Percentiles rank a stretch among this genome's conserved stretches.
Evolutionary conservation across 1,140 invertebrate species (phyloP).

Genomic region (Drosophila mayri): DNA sequence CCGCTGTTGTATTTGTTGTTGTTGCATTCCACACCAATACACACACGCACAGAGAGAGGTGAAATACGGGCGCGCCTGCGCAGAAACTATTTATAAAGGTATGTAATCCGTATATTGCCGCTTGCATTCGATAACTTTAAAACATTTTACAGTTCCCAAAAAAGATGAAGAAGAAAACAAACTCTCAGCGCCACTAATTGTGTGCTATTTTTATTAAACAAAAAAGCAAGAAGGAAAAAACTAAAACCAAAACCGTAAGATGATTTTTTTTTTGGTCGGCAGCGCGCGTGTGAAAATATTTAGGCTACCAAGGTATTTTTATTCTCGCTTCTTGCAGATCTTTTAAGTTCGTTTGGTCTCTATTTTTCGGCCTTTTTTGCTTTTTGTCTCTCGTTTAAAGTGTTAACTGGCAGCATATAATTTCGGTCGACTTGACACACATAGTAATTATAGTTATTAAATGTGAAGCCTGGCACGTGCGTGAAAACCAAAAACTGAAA

Average conservation of each 20-base stretch:
- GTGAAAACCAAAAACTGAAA: conserved; percentile 39
- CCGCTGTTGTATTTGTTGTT: conserved; percentile 31
- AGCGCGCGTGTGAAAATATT: conserved; percentile 78
- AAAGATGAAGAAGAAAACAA: conserved; percentile 11
- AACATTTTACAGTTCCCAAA: conserved; percentile 61
- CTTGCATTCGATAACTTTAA: conserved; percentile 43
- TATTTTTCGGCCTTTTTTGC: conserved; percentile 31
- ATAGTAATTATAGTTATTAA: conserved; percentile 77
- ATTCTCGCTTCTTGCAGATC: conserved; percentile 37
- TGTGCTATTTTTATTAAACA: conserved; percentile 71
- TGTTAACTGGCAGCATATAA: conserved; percentile 70
- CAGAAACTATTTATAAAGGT: conserved; percentile 71
- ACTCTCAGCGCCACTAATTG: conserved; percentile 72
- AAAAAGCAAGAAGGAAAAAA: conserved; percentile 17
- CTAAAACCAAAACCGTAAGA: conserved; percentile 60
- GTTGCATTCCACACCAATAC: conserved; percentile 33
- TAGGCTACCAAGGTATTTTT: conserved; percentile 67
- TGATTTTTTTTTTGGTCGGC: conserved; percentile 44
- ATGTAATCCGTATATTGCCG: conserved; percentile 21
- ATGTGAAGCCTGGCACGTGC: conserved; percentile 68
- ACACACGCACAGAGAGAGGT: neutral
- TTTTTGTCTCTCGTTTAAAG: conserved; percentile 53
- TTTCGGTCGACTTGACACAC: conserved; percentile 69
- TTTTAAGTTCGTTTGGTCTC: conserved; percentile 25
- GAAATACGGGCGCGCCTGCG: conserved; percentile 69